Evolutionary conservation across 2,113 vertebrate species (phyloP), one percentile per base, ranked within the genome.

Genomic region (Nycticryphes semicollaris): DNA sequence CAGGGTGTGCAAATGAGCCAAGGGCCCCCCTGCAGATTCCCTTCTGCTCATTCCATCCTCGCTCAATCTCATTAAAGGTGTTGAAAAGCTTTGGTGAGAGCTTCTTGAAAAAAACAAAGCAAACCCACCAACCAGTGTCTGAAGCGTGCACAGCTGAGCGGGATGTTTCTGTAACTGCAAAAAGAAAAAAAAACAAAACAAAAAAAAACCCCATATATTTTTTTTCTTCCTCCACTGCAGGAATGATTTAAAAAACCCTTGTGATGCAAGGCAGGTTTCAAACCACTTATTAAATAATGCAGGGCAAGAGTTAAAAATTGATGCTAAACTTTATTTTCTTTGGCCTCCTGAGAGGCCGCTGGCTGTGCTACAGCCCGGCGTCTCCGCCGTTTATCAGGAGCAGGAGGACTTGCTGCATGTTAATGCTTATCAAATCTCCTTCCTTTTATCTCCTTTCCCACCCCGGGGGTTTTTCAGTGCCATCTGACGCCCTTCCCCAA

Each of bases 201-300:
- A 16, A 12, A 19, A 47, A 47, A 18, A 47, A 43, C 43, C 43
- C 43, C 4, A 10, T 13, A 5, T 23, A 3, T 18, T 37, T 37
- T 14, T 60, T 28, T 84, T 59, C 54, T 66, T 62, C 47, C 80
- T 77, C 41, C 89, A 81, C 10, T 1, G 0, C 45, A 50, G 67
- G 54, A 73, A 18, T 0, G 2, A 45, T 45, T 45, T 28, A 22
- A 31, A 75, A 73, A 7, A 41, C 84, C 76, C 76, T 66, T 5
- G 1, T 70, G 56, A 78, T 72, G 60, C 78, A 41, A 81, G 45
- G 50, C 89, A 64, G 84, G 39, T 87, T 91, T 84, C 90, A 93
- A 95, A 87, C 90, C 81, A 62, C 74, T 96, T 89, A 84, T 72
- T 96, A 84, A 96, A 93, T 96, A 94, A 96, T 82, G 84, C 94